Base-by-base conservation (phyloP, 2,797 vertebrate genomes). In the Oophaga sylvatica region DNA sequence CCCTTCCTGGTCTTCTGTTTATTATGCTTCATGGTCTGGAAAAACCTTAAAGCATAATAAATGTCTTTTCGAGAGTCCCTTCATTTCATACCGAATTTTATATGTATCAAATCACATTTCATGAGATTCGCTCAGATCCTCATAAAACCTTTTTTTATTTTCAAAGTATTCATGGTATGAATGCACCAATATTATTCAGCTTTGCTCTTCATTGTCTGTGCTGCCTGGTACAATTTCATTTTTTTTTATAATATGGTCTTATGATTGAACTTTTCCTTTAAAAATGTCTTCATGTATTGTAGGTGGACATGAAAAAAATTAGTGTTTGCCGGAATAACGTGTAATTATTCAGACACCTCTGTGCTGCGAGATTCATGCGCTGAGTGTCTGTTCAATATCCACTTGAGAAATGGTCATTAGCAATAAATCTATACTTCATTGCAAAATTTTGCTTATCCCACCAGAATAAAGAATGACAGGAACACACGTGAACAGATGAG, bases 331-430 rank as follows among this genome's bases (percentile, higher is more conserved):
- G 68, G 41, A 87, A 76, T 26, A 70, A 7, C 4, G 45, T 77
- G 80, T 59, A 77, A 82, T 82, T 81, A 85, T 85, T 88, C 83
- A 85, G 57, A 77, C 67, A 67, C 78, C 73, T 81, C 41, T 26
- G 59, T 20, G 63, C 45, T 7, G 83, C 3, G 41, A 81, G 78
- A 81, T 84, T 70, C 70, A 80, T 73, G 87, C 84, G 41, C 59
- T 56, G 45, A 75, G 62, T 81, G 78, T 88, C 78, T 81, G 83
- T 76, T 63, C 83, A 80, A 73, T 67, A 63, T 53, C 67, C 87
- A 76, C 83, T 80, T 76, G 87, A 88, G 83, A 81, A 45, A 73
- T 81, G 78, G 68, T 81, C 87, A 85, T 88, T 88, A 88, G 83
- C 60, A 59, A 85, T 76, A 85, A 85, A 88, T 88, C 87, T 29